Evolutionary conservation across 2,888 invertebrate genomes (phyloP).

Genomic region (Melangyna quadrimaculata): DNA sequence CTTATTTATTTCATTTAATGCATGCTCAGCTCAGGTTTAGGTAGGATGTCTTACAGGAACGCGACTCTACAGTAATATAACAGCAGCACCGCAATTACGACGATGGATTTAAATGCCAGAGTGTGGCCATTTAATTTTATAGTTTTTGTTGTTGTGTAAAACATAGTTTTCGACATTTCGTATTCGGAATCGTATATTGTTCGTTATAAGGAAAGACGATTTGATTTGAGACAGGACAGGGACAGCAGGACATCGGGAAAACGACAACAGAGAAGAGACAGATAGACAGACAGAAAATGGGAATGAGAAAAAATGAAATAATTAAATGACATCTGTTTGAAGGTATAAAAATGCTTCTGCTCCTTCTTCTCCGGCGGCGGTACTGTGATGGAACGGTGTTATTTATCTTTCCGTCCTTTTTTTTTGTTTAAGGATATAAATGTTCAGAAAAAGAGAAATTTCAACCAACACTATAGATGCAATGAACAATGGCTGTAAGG

Average conservation of each 20-base stretch:
- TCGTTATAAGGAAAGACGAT: slow-evolving; percentile 51
- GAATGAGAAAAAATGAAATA: slow-evolving; percentile 44
- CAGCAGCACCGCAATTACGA: not conserved
- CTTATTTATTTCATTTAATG: slow-evolving; percentile 45
- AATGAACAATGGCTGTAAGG: slow-evolving; percentile 41
- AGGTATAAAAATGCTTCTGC: slow-evolving; percentile 58
- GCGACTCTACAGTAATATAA: not conserved
- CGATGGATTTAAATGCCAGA: slow-evolving; percentile 43
- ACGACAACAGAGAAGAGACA: slow-evolving; percentile 2
- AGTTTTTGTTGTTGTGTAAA: not conserved
- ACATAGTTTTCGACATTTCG: slow-evolving; percentile 1
- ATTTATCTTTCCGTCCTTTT: slow-evolving; percentile 64
- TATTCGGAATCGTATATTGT: no score
- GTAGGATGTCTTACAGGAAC: slow-evolving; percentile 26
- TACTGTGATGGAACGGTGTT: slow-evolving; percentile 64
- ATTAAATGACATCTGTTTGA: slow-evolving; percentile 69
- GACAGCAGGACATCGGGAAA: slow-evolving; percentile 56
- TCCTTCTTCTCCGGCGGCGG: slow-evolving; percentile 18
- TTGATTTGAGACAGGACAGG: slow-evolving; percentile 64
- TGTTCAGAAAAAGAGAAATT: not conserved
- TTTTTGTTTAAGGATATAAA: slow-evolving; percentile 18
- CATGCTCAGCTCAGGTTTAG: slow-evolving; percentile 27
- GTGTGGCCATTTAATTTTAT: slow-evolving; percentile 25
- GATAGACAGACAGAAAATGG: slow-evolving; percentile 15
- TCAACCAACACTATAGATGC: not conserved